Conservation (phyloP, 2,888 invertebrate species). For the Ashinkailepas kermadecensis region DNA sequence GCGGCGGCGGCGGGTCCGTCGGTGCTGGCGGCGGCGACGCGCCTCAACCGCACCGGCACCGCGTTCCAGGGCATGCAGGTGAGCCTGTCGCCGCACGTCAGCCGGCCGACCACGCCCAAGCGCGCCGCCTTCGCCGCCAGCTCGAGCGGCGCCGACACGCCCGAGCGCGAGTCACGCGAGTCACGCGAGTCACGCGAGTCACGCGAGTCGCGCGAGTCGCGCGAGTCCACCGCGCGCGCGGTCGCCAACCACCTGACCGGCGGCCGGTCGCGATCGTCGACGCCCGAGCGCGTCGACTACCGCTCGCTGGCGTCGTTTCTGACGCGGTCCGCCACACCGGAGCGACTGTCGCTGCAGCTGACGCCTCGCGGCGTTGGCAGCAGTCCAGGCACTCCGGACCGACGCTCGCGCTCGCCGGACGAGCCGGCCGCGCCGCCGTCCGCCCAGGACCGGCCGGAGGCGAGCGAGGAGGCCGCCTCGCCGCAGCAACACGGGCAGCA, state of each 20-base stretch:
- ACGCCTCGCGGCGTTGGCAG: neutral
- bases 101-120: neutral
- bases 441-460: no score
- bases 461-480: no score
- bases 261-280: neutral
- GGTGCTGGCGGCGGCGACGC: neutral
- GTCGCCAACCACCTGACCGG: neutral
- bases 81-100: neutral
- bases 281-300: neutral
- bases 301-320: neutral
- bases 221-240: neutral
- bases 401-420: no score
- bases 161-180: neutral
- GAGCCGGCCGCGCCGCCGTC: no score
- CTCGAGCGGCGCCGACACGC: neutral
- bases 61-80: neutral
- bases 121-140: neutral
- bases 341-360: neutral
- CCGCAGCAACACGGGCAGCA: no score
- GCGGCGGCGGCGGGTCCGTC: neutral
- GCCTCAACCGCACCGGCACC: neutral
- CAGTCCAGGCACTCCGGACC: neutral
- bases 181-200: no score
- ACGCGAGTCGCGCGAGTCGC: neutral
- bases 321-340: neutral